A percentile compares a stretch with the other conserved stretches of the same genome.
Conservation (phyloP, 2,888 invertebrate genomes). For the Drosophila quinaria region DNA sequence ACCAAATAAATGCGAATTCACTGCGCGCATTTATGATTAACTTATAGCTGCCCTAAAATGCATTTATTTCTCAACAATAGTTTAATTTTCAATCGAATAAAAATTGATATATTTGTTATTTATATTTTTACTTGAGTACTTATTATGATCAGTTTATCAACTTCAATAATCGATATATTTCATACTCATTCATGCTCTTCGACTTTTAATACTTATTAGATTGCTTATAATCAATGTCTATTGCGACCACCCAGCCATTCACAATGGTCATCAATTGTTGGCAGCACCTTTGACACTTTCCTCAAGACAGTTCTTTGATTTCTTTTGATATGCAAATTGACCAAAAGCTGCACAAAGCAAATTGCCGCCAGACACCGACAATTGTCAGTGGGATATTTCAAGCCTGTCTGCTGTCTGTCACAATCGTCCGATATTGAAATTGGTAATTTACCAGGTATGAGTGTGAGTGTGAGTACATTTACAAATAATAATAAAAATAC, state of each 20-base stretch:
- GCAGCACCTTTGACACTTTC: slow-evolving; percentile 64
- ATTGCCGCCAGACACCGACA: slow-evolving; percentile 58
- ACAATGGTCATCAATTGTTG: slow-evolving; percentile 56
- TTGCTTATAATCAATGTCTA: slow-evolving; percentile 21
- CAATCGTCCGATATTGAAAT: slow-evolving; percentile 68
- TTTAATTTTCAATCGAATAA: too few relatives aligned
- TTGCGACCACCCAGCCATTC: slow-evolving; percentile 52
- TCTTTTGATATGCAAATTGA: slow-evolving; percentile 75
- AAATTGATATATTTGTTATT: too few relatives aligned
- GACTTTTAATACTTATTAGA: slow-evolving; percentile 10
- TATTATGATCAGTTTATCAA: not conserved
- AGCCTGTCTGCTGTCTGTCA: slow-evolving; percentile 61
- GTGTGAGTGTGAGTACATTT: slow-evolving; percentile 12
- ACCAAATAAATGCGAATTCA: slow-evolving; percentile 6
- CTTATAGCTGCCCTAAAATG: not conserved
- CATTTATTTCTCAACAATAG: not conserved
- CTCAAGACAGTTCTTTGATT: slow-evolving; percentile 29
- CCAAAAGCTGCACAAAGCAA: slow-evolving; percentile 71
- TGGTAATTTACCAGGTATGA: slow-evolving; percentile 60
- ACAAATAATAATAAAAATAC: slow-evolving; percentile 16
- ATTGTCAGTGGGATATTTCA: slow-evolving; percentile 66
- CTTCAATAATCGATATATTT: not conserved
- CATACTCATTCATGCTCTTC: not conserved
- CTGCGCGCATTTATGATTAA: slow-evolving; percentile 1
- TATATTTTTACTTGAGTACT: too few relatives aligned